phyloP scores from a whole-genome alignment of 2,888 invertebrate genomes.

The Diplolepis rosae region DNA sequence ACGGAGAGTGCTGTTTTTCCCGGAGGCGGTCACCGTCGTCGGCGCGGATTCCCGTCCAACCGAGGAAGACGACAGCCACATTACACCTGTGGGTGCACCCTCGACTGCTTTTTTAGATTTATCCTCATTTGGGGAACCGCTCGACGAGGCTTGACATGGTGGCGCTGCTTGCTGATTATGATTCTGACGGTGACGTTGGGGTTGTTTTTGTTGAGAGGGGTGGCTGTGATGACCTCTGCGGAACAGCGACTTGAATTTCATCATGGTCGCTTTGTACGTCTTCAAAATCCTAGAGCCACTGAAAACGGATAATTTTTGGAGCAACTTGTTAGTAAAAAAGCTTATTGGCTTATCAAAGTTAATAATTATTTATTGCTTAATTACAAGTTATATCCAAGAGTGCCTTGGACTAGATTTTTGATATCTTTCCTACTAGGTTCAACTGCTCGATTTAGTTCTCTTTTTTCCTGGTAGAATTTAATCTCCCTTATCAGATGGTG shows the following conservation, averaged over 20 bases:
- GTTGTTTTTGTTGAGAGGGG: constrained; percentile 61
- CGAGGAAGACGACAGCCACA: constrained; percentile 47
- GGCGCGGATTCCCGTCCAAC: constrained; percentile 43
- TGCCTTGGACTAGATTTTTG: neutral
- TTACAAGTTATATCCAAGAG: neutral
- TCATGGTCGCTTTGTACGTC: constrained; percentile 79
- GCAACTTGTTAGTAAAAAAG: neutral
- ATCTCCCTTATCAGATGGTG: constrained; percentile 7
- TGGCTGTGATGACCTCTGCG: constrained; percentile 84
- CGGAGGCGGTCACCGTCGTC: constrained; percentile 36
- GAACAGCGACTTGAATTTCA: constrained; percentile 93
- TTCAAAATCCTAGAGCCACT: constrained; percentile 14
- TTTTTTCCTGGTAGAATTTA: neutral
- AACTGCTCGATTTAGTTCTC: neutral
- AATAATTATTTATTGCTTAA: neutral
- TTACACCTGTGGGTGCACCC: constrained; percentile 56
- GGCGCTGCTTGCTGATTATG: constrained; percentile 68
- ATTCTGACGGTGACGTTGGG: constrained; percentile 61
- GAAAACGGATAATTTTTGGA: constrained; percentile 10
- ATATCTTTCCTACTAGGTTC: neutral
- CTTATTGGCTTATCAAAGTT: neutral
- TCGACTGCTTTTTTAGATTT: constrained; percentile 77
- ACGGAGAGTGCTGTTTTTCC: constrained; percentile 70
- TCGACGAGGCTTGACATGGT: constrained; percentile 74
- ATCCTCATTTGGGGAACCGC: constrained; percentile 80